Percentiles rank a stretch among this genome's conserved stretches.
Evolutionary conservation across 2,888 invertebrate species (phyloP).

Genomic region (Cephus pygmeus): DNA sequence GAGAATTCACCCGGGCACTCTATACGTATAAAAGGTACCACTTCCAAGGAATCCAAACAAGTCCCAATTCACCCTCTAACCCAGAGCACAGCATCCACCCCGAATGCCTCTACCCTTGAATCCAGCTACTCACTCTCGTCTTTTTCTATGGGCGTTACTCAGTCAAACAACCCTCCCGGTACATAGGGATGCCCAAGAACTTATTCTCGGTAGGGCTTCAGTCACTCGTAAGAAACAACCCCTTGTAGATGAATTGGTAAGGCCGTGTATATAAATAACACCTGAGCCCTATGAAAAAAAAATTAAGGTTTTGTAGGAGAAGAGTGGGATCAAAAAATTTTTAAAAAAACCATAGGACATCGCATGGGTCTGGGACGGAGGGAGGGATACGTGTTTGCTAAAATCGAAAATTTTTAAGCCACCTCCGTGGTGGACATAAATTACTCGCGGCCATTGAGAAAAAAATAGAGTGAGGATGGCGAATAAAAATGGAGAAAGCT

Average conservation of each 20-base stretch:
- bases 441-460: constrained; percentile 13
- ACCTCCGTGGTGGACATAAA: constrained; percentile 32
- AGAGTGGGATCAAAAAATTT: not conserved
- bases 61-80: not conserved
- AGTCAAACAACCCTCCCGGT: not conserved
- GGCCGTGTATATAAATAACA: not conserved
- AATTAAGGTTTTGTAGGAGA: not conserved
- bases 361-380: not conserved
- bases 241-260: not conserved
- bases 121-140: not conserved
- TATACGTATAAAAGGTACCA: not conserved
- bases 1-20: not conserved
- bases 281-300: not conserved
- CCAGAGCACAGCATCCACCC: not conserved
- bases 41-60: not conserved
- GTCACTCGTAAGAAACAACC: not conserved
- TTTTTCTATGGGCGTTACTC: not conserved
- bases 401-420: constrained; percentile 38
- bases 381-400: not conserved
- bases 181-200: not conserved
- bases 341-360: not conserved
- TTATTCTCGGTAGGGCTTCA: not conserved
- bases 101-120: not conserved
- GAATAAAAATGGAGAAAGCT: no score
- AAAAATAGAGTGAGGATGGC: not conserved